These are phyloP conservation scores for Gnatocerus cornutus DNA, from an alignment of 2,888 invertebrate species.

Conservation along the genomic window DNA sequence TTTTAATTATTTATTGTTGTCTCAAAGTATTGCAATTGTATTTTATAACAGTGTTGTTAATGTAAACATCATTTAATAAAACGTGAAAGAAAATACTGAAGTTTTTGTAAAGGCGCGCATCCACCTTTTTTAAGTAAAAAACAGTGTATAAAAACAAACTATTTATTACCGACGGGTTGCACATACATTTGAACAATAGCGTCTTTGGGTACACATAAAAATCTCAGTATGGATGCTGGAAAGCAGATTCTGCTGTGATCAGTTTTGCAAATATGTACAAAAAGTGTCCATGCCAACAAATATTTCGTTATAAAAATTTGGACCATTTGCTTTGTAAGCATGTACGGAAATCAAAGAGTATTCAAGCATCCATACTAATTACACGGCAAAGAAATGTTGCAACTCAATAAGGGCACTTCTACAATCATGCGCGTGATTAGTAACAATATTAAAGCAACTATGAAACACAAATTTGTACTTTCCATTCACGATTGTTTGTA, in stretches of 20 bases:
- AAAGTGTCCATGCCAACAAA: neutral
- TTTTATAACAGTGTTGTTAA: constrained; percentile 12
- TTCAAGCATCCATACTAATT: no score
- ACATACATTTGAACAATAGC: no score
- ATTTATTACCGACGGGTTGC: no score
- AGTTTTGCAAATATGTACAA: no score
- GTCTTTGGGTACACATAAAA: no score
- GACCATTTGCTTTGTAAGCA: constrained; percentile 3
- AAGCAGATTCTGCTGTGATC: no score
- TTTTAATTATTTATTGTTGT: constrained; percentile 24
- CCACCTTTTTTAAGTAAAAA: no score
- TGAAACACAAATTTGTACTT: neutral
- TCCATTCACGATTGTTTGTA: neutral
- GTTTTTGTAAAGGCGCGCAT: no score
- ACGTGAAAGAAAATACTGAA: neutral
- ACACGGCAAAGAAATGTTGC: no score
- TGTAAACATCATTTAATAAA: neutral
- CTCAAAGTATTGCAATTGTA: constrained; percentile 23
- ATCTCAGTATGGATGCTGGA: no score
- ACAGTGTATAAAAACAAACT: no score
- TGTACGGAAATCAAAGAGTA: neutral
- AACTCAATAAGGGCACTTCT: constrained; percentile 47
- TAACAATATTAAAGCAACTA: neutral
- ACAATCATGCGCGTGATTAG: constrained; percentile 30
- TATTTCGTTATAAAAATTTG: constrained; percentile 1